phyloP scores from a whole-genome alignment of 1,140 invertebrate species.

The Drosophila bipectinata region DNA sequence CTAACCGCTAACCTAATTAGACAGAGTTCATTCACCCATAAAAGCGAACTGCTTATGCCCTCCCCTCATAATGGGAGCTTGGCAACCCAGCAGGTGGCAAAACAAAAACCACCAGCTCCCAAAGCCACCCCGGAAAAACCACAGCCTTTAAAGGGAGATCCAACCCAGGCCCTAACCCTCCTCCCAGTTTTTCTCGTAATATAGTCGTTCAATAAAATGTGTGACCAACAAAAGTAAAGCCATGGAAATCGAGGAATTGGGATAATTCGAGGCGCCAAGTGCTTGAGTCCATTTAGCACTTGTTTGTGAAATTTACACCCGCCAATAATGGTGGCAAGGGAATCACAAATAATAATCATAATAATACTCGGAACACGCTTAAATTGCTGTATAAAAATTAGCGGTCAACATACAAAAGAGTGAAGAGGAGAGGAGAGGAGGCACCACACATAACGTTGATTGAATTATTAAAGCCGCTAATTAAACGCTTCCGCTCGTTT shows the following conservation, averaged over 20 bases:
- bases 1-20: slow-evolving; percentile 43
- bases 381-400: slow-evolving; percentile 67
- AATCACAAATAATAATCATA: slow-evolving; percentile 33
- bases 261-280: slow-evolving; percentile 51
- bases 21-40: slow-evolving; percentile 59
- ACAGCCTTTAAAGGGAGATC: slow-evolving; percentile 53
- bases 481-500: slow-evolving; percentile 80
- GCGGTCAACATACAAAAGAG: slow-evolving; percentile 36
- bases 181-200: slow-evolving; percentile 6
- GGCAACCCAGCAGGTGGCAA: slow-evolving; percentile 48
- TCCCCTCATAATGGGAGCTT: slow-evolving; percentile 19
- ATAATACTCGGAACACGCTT: slow-evolving; percentile 14
- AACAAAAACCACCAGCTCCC: slow-evolving; percentile 36
- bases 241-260: slow-evolving; percentile 44
- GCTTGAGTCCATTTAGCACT: slow-evolving; percentile 63
- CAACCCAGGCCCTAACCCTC: slow-evolving; percentile 5
- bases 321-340: slow-evolving; percentile 9
- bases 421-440: background rate
- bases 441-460: slow-evolving; percentile 53
- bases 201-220: slow-evolving; percentile 48
- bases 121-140: slow-evolving; percentile 38
- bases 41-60: slow-evolving; percentile 7
- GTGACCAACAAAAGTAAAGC: slow-evolving; percentile 47
- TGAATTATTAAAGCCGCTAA: slow-evolving; percentile 80
- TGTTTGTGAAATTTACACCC: slow-evolving; percentile 54